phyloP scores from a whole-genome alignment of 2,888 invertebrate species.

The Phyllotreta striolata region DNA sequence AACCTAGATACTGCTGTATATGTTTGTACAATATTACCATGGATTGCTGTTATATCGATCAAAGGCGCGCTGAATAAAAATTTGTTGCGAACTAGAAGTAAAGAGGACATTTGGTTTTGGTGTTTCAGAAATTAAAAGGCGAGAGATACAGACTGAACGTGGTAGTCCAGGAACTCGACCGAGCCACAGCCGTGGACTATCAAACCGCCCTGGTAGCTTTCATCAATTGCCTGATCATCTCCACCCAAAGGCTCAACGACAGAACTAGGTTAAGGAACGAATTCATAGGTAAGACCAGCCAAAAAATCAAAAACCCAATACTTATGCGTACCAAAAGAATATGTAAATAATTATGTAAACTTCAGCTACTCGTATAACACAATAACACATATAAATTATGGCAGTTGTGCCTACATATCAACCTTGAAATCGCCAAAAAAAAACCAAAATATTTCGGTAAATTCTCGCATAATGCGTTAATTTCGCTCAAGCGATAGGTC shows the following conservation, averaged over 20 bases:
- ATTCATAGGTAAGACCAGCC: slow-evolving; percentile 81
- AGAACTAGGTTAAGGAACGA: slow-evolving; percentile 90
- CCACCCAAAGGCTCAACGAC: slow-evolving; percentile 85
- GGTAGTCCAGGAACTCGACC: slow-evolving; percentile 87
- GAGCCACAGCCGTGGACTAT: slow-evolving; percentile 83
- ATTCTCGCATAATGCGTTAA: too few species aligned
- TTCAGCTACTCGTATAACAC: too few species aligned
- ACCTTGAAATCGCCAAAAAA: too few species aligned
- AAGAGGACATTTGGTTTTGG: background rate
- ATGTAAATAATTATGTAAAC: too few species aligned
- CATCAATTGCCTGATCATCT: slow-evolving; percentile 95
- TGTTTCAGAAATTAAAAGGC: slow-evolving; percentile 77
- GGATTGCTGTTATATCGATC: background rate
- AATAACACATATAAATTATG: too few species aligned
- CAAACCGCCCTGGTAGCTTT: slow-evolving; percentile 92
- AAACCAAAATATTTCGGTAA: too few species aligned
- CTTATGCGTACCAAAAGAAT: background rate
- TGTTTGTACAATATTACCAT: slow-evolving; percentile 24
- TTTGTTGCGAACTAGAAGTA: background rate
- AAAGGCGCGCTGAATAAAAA: background rate
- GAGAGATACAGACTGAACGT: slow-evolving; percentile 90
- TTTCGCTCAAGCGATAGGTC: too few species aligned
- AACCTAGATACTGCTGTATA: slow-evolving; percentile 37
- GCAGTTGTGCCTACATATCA: too few species aligned
- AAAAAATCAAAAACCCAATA: background rate